phyloP scores from a whole-genome alignment of 23 tunicate species.

The Trididemnum nubilum region DNA sequence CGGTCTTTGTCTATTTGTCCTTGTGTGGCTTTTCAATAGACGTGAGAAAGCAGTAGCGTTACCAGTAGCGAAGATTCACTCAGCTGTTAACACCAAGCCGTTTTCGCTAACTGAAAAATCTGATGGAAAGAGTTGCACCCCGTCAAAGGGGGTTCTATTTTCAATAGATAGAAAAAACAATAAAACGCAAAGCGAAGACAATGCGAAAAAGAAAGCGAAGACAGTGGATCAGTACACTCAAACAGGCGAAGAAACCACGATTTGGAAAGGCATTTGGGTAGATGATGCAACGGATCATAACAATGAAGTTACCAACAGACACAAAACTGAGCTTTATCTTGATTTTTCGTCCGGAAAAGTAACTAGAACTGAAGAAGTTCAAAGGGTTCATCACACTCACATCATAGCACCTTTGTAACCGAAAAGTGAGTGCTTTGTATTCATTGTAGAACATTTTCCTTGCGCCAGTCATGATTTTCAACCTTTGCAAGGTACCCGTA shows the following conservation, averaged over 20 bases:
- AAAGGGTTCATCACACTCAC: neutral
- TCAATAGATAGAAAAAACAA: neutral
- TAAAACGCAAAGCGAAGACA: neutral
- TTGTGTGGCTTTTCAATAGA: neutral
- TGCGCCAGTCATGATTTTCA: too few species aligned
- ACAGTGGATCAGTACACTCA: conserved; percentile 16
- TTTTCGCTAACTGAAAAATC: neutral
- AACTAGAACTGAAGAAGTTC: conserved; percentile 18
- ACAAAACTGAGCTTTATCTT: conserved; percentile 29
- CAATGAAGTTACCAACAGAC: neutral
- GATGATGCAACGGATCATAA: neutral
- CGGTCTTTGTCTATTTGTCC: neutral
- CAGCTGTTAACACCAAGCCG: neutral
- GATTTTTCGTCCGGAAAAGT: conserved; percentile 34
- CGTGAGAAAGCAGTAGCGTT: neutral
- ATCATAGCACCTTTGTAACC: neutral
- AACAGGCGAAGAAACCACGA: conserved; percentile 21
- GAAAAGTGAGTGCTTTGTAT: neutral
- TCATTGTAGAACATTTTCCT: too few species aligned
- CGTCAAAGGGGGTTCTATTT: neutral
- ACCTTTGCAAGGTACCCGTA: too few species aligned
- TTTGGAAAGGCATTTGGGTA: conserved; percentile 29
- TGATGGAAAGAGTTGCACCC: neutral
- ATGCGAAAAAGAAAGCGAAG: neutral
- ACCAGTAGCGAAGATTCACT: neutral